Conservation (phyloP, 2,113 vertebrate species). For the Thymallus thymallus region DNA sequence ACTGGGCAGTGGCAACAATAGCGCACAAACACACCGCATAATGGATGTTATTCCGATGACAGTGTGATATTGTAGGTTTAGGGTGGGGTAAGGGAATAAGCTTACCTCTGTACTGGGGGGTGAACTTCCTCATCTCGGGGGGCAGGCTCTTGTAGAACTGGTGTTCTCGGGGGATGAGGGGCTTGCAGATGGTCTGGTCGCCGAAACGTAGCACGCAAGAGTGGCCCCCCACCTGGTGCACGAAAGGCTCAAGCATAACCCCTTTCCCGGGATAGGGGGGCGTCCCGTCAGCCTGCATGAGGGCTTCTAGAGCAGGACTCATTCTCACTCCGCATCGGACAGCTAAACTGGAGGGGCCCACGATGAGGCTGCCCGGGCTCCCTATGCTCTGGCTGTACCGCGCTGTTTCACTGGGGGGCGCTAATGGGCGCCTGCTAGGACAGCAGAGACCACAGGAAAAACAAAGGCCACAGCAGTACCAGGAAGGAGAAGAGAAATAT, state of each 20-base stretch:
- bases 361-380: conserved; percentile 47
- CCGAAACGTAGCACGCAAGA: conserved; percentile 98
- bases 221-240: conserved; percentile 97
- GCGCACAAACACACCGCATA: no score
- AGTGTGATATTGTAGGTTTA: conserved; percentile 24
- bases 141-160: conserved; percentile 98
- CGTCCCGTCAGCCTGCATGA: conserved; percentile 94
- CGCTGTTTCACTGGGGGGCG: conserved; percentile 49
- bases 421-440: conserved; percentile 39
- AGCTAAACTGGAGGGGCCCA: conserved; percentile 55
- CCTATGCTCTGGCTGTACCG: conserved; percentile 51
- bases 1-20: background rate
- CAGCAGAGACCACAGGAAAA: conserved; percentile 41
- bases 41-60: conserved; percentile 7
- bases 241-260: conserved; percentile 95
- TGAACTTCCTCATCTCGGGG: conserved; percentile 94
- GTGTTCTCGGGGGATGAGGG: conserved; percentile 94
- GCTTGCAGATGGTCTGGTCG: conserved; percentile 96
- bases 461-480: conserved; percentile 55
- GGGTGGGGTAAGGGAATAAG: conserved; percentile 9
- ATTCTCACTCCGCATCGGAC: conserved; percentile 93
- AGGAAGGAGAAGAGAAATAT: conserved; percentile 49
- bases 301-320: conserved; percentile 97
- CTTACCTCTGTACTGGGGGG: conserved; percentile 97
- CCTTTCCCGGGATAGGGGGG: conserved; percentile 80